Base-by-base conservation (phyloP, 2,888 invertebrate species). In the Hydroisotoma schaefferi region DNA sequence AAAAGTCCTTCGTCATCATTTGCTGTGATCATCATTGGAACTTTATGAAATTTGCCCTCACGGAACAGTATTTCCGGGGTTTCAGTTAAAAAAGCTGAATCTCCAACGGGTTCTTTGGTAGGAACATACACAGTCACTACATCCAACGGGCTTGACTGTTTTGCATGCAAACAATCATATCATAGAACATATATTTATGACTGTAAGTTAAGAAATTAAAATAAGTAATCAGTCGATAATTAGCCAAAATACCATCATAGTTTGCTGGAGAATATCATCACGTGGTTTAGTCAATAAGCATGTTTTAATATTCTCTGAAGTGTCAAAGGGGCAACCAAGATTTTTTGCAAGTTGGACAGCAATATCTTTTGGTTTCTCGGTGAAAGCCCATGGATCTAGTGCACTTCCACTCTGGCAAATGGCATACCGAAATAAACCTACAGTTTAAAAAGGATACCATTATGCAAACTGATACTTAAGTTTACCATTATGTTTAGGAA, bases 361-460 rank as follows among this genome's bases (percentile, higher is more conserved):
- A 2, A 12, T 1, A 23, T 15, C 12, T 20, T 48, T 37, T 22
- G 63, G 60, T 18, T 57, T 38, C 28, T 57, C 57, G n/a, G 48
- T 23, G n/a, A 63, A 38, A n/a, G 63, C 37, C 63, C 59, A 60
- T 1, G 48, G 48, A 48, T 63, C 55, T 18, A 60, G 55, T 2
- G 60, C 25, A n/a, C 57, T 44, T 29, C 59, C 63, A 38, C 55
- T 55, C 44, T 60, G 57, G n/a, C 54, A 59, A 15, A 60, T 60
- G 4, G 63, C 59, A 18, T 54, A 28, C 5, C 38, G 38, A 38
- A 63, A 59, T n/a, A 60, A 33, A 12, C 55, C 61, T 58, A 29
- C 15, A 37, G 20, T 40, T 29, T 25, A 6, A 29, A 8, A 20
- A 33, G n/a, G 18, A 10, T 6, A 8, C 20, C 8, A 10, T 6